Conservation (phyloP, 2,888 invertebrate genomes). For the Imbricaverruca yamaguchii region DNA sequence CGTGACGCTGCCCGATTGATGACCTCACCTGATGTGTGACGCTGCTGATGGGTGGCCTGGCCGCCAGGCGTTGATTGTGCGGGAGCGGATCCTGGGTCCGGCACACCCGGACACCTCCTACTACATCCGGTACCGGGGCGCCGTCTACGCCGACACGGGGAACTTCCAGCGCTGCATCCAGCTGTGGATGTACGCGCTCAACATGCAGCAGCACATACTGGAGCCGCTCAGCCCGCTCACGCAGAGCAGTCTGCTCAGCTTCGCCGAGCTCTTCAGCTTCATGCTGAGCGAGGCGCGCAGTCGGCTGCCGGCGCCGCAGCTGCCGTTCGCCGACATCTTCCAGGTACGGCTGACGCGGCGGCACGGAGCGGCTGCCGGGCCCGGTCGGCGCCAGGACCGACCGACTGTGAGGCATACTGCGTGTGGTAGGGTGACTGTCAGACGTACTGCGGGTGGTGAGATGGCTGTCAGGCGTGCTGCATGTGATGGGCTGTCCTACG, state of each 20-base stretch:
- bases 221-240: conserved; percentile 91
- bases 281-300: conserved; percentile 70
- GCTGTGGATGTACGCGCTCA: conserved; percentile 92
- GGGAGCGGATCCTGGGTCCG: conserved; percentile 81
- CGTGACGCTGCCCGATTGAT: no score
- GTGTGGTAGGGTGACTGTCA: no score
- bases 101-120: conserved; percentile 96
- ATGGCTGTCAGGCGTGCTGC: no score
- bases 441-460: no score
- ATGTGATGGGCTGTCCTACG: no score
- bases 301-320: conserved; percentile 46
- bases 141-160: conserved; percentile 89
- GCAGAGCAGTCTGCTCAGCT: conserved; percentile 85
- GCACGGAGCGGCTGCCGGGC: conserved; percentile 38
- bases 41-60: no score
- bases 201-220: conserved; percentile 88
- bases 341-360: conserved; percentile 66
- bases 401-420: no score
- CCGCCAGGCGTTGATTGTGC: conserved; percentile 58
- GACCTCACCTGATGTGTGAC: no score
- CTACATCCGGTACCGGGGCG: conserved; percentile 87
- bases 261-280: conserved; percentile 88
- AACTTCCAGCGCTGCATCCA: conserved; percentile 82
- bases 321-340: conserved; percentile 72
- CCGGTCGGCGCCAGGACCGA: conserved; percentile 29